These are phyloP conservation scores for Leucania comma DNA, from an alignment of 2,888 invertebrate genomes.

Conservation along the genomic window DNA sequence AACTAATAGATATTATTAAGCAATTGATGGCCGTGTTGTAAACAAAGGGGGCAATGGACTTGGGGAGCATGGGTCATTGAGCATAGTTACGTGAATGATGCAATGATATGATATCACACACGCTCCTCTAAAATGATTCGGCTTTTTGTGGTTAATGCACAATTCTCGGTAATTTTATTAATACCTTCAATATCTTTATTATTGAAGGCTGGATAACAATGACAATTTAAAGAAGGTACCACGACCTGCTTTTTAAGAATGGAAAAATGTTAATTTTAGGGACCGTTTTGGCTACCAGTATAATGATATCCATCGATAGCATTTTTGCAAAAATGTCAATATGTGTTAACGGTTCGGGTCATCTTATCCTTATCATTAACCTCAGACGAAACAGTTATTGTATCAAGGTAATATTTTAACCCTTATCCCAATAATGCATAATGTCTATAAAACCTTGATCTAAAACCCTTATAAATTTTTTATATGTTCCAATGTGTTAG, in stretches of 20 bases:
- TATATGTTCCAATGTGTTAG: background rate
- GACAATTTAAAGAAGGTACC: no score
- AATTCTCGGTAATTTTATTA: slow-evolving; percentile 4
- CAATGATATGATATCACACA: slow-evolving; percentile 44
- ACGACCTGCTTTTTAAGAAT: no score
- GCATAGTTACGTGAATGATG: slow-evolving; percentile 39
- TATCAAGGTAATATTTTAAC: no score
- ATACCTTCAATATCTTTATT: background rate
- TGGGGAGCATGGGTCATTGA: slow-evolving; percentile 48
- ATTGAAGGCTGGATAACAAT: background rate
- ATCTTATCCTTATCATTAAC: no score
- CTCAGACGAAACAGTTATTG: no score
- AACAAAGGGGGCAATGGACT: slow-evolving; percentile 54
- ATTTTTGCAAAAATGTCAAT: no score
- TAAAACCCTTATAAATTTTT: background rate
- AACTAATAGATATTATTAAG: slow-evolving; percentile 36
- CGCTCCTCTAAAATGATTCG: slow-evolving; percentile 22
- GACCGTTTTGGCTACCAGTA: no score
- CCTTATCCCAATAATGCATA: no score
- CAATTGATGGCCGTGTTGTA: slow-evolving; percentile 35
- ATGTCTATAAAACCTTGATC: no score
- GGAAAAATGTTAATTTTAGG: no score
- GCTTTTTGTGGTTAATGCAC: slow-evolving; percentile 10
- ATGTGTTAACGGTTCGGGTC: no score
- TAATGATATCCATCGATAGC: no score